phyloP scores from a whole-genome alignment of 2,113 vertebrate species.

The Riparia riparia region DNA sequence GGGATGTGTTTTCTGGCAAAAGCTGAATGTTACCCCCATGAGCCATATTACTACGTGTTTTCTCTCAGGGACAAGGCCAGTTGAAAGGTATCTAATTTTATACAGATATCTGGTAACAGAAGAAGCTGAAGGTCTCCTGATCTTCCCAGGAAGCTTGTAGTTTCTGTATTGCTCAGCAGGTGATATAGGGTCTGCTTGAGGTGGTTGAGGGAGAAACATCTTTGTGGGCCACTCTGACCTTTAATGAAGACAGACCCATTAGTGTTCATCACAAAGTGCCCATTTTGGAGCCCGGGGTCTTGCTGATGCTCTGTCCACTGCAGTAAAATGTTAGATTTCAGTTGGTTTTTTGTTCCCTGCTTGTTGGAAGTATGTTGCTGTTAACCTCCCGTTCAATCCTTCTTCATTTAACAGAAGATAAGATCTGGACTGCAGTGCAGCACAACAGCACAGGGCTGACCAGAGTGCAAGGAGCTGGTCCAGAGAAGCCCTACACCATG shows the following conservation, averaged over 20 bases:
- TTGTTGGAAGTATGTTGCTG: background rate
- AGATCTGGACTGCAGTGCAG: conserved; percentile 88
- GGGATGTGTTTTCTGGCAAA: background rate
- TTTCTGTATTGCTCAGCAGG: background rate
- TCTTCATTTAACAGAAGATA: conserved; percentile 83
- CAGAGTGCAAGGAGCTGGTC: conserved; percentile 76
- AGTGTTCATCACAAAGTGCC: background rate
- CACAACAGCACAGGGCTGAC: conserved; percentile 88
- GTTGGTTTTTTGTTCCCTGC: background rate
- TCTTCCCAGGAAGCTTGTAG: background rate
- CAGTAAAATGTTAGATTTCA: background rate
- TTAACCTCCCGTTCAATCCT: background rate
- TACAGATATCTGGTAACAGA: background rate
- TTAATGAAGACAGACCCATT: background rate
- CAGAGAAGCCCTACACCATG: conserved; percentile 80
- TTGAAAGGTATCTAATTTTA: background rate
- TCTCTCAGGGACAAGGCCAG: background rate
- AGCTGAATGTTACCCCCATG: background rate
- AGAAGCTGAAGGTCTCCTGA: background rate
- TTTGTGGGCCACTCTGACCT: background rate
- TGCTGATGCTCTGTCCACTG: background rate
- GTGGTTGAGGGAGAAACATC: background rate
- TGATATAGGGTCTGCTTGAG: background rate
- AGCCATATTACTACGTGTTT: background rate
- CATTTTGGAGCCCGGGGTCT: background rate